These are phyloP conservation scores for Euura saliciscinereae DNA, from an alignment of 1,140 invertebrate species.

Conservation along the genomic window DNA sequence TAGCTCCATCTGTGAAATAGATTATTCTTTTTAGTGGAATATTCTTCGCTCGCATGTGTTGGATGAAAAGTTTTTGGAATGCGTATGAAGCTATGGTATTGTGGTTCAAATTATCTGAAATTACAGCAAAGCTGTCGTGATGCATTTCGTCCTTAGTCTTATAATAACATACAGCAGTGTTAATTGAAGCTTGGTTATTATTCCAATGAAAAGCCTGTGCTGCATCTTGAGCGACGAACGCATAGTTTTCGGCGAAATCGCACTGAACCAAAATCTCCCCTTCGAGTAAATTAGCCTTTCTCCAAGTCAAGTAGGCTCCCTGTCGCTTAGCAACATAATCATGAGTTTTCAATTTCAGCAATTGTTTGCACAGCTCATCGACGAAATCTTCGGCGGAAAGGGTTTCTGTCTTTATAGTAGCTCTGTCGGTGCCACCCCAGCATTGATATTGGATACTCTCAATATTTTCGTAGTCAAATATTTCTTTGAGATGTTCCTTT, in stretches of 20 bases:
- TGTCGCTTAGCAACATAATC: slow-evolving; percentile 32
- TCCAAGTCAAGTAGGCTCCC: slow-evolving; percentile 20
- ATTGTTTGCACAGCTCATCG: slow-evolving; percentile 18
- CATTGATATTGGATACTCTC: slow-evolving; percentile 8
- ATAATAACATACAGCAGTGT: slow-evolving; percentile 30
- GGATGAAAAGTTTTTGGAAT: slow-evolving; percentile 13
- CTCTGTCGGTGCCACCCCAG: slow-evolving; percentile 16
- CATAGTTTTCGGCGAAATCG: slow-evolving; percentile 46
- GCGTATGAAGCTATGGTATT: slow-evolving; percentile 19
- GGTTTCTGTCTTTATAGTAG: slow-evolving; percentile 18
- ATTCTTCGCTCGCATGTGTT: background rate
- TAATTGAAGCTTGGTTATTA: slow-evolving; percentile 34
- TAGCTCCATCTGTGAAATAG: slow-evolving; percentile 41
- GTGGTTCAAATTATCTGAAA: slow-evolving; percentile 23
- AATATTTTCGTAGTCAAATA: slow-evolving; percentile 13
- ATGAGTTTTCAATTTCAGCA: slow-evolving; percentile 23
- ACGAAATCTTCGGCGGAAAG: slow-evolving; percentile 19
- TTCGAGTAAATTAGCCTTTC: slow-evolving; percentile 21
- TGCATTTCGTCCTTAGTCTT: slow-evolving; percentile 15
- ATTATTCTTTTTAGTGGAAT: slow-evolving; percentile 24
- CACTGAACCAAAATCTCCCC: slow-evolving; percentile 23
- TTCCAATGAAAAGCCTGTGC: slow-evolving; percentile 38
- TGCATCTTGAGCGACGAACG: slow-evolving; percentile 40
- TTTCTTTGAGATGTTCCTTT: background rate
- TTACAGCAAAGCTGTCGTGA: slow-evolving; percentile 19